These are phyloP conservation scores for Oncorhynchus kisutch DNA, from an alignment of 2,113 vertebrate genomes.

Conservation along the genomic window DNA sequence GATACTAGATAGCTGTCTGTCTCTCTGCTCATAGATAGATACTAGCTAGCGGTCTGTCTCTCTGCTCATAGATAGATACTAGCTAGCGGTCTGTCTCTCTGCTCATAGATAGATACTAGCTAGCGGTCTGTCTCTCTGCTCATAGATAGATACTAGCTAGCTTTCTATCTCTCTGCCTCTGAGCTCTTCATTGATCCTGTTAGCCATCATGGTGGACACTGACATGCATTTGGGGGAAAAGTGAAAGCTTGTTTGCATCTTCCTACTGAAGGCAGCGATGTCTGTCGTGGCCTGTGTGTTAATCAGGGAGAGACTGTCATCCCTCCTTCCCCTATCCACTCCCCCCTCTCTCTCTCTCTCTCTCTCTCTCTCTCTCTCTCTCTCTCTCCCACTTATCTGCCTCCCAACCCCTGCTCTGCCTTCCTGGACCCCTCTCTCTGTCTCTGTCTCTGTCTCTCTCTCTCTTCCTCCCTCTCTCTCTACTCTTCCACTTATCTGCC, in stretches of 20 bases:
- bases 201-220: neutral
- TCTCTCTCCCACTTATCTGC: constrained; percentile 10
- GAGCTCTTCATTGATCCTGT: neutral
- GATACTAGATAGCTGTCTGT: too few species aligned
- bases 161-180: too few species aligned
- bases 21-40: too few species aligned
- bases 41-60: too few species aligned
- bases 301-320: constrained; percentile 37
- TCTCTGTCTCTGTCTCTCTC: constrained; percentile 7
- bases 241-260: constrained; percentile 17
- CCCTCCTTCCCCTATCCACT: neutral
- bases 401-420: neutral
- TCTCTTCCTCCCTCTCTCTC: neutral
- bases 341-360: neutral
- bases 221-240: constrained; percentile 1
- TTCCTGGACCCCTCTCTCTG: neutral
- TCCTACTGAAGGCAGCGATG: constrained; percentile 9
- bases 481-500: neutral
- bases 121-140: too few species aligned
- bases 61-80: too few species aligned
- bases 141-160: too few species aligned
- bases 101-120: neutral
- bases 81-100: too few species aligned
- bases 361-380: neutral
- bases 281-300: constrained; percentile 28